Base-by-base conservation (phyloP, 37 sponge, comb jelly and placozoan species). In the Eunapius fragilis region DNA sequence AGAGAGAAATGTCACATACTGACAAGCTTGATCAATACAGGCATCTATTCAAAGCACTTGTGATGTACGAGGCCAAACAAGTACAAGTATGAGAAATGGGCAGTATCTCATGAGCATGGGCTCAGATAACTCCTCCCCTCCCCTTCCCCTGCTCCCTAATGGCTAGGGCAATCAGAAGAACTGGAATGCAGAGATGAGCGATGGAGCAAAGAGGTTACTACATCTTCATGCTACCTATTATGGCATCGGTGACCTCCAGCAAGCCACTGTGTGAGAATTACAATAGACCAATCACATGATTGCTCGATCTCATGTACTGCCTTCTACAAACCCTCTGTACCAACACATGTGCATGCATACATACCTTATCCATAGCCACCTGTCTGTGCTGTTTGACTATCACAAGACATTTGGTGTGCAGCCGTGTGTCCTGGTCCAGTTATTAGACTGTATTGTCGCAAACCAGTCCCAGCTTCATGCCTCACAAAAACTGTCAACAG, bases 331-430 rank as follows among this genome's bases (percentile, higher is more conserved):
- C 35, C 41, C 4, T 31, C 3, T 19, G 22, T 19, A 58, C 58
- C 6, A 41, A 41, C 41, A 41, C 41, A 41, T 41, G 6, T 6
- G 6, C 41, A 41, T 6, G 6, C 41, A 41, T 6, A 41, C 41
- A 41, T 6, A 41, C 41, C n/a, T n/a, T n/a, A n/a, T n/a, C n/a
- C n/a, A n/a, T n/a, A 89, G 89, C 30, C 84, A 75, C 3, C 50
- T 89, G 2, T 74, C 74, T 76, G 81, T 90, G 26, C 81, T 85
- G 24, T 17, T 71, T 38, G 71, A 80, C 67, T 90, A 90, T 69
- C 90, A 90, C 77, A 80, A 69, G 85, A 14, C 31, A 30, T 79
- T 81, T 85, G 85, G 86, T 26, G 41, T 90, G 2, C n/a, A 37
- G 49, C 79, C 80, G 50, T 30, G 36, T 25, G 37, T 78, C 34